Percentiles rank a stretch among this genome's conserved stretches.
phyloP scores from a whole-genome alignment of 2,888 invertebrate species.

The Ctena decussata region DNA sequence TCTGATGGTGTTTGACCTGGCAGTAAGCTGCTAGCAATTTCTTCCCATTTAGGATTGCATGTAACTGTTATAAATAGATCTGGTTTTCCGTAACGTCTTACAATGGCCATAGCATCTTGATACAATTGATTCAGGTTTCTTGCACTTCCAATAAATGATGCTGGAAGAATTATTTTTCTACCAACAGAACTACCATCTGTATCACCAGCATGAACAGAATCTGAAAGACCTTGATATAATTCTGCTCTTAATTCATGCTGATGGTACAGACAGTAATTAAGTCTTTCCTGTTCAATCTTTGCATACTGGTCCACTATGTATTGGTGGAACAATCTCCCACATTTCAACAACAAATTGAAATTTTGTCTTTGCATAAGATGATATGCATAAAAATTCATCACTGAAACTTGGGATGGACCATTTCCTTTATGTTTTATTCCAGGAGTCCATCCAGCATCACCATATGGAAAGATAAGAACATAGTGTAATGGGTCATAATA shows the following conservation, averaged over 20 bases:
- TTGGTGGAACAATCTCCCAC: slow-evolving; percentile 34
- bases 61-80: slow-evolving; percentile 23
- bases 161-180: slow-evolving; percentile 30
- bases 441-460: slow-evolving; percentile 27
- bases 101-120: slow-evolving; percentile 33
- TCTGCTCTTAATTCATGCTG: slow-evolving; percentile 28
- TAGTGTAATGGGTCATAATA: slow-evolving; percentile 37
- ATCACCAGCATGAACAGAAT: slow-evolving; percentile 37
- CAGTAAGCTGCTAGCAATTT: neutral
- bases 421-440: slow-evolving; percentile 7
- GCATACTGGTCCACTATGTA: slow-evolving; percentile 43
- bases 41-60: slow-evolving; percentile 22
- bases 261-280: slow-evolving; percentile 20
- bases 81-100: slow-evolving; percentile 16
- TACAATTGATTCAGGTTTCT: slow-evolving; percentile 23
- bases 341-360: slow-evolving; percentile 22
- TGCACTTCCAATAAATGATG: slow-evolving; percentile 36
- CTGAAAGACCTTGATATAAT: slow-evolving; percentile 26
- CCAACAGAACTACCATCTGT: slow-evolving; percentile 18
- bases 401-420: neutral
- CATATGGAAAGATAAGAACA: slow-evolving; percentile 22
- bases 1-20: slow-evolving; percentile 1
- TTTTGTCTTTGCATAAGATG: slow-evolving; percentile 25
- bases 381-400: slow-evolving; percentile 33
- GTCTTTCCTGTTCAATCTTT: slow-evolving; percentile 31